Evolutionary conservation across 2,797 vertebrate species (phyloP).

Genomic region (Sebastes vulpes): DNA sequence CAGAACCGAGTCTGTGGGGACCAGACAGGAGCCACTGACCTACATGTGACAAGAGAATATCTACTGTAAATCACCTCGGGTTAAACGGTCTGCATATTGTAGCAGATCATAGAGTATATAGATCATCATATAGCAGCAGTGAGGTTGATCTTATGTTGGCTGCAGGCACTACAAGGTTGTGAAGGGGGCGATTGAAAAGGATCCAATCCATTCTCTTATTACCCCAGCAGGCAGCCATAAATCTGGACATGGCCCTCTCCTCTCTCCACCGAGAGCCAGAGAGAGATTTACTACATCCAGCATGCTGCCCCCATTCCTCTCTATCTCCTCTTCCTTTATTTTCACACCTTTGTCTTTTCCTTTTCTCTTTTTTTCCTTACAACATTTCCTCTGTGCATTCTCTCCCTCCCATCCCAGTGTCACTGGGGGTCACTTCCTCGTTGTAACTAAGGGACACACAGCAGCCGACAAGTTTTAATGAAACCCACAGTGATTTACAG

Average conservation of each 20-base stretch:
- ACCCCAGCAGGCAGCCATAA: conserved; percentile 55
- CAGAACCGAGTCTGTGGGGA: conserved; percentile 44
- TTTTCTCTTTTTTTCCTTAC: not conserved
- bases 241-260: conserved; percentile 42
- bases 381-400: conserved; percentile 14
- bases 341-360: conserved; percentile 28
- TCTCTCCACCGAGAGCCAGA: conserved; percentile 9
- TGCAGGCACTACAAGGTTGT: conserved; percentile 6
- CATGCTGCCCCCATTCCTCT: not conserved
- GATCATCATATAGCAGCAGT: conserved; percentile 28
- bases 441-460: conserved; percentile 35
- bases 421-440: conserved; percentile 36
- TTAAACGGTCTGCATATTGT: conserved; percentile 22
- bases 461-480: conserved; percentile 44
- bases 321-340: conserved; percentile 15
- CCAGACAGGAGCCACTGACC: conserved; percentile 55
- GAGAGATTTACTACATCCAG: conserved; percentile 57
- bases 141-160: conserved; percentile 18
- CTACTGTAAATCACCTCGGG: conserved; percentile 17
- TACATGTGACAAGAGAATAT: conserved; percentile 46
- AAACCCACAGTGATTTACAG: conserved; percentile 46
- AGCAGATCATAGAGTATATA: conserved; percentile 26
- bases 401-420: conserved; percentile 11
- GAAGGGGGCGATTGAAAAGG: conserved; percentile 28
- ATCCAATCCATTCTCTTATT: conserved; percentile 66